phyloP scores from a whole-genome alignment of 2,888 invertebrate genomes.

The Melieria picta region DNA sequence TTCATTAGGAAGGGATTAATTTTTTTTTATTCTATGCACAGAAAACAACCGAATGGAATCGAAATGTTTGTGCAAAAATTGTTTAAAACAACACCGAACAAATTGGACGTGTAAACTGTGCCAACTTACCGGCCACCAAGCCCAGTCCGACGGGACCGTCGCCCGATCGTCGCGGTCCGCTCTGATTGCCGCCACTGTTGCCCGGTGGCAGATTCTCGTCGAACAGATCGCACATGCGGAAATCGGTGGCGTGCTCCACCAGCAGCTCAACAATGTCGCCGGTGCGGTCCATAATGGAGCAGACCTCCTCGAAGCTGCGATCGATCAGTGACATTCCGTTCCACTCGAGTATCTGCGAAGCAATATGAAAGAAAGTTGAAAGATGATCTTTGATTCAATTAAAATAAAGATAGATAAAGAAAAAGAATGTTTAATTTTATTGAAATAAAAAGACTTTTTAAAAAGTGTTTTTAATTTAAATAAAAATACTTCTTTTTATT shows the following conservation, averaged over 20 bases:
- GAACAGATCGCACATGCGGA: slow-evolving; percentile 75
- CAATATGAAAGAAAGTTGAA: too few relatives aligned
- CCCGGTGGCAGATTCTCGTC: slow-evolving; percentile 75
- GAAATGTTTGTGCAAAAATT: too few relatives aligned
- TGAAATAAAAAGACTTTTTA: too few relatives aligned
- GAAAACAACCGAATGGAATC: too few relatives aligned
- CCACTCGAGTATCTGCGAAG: slow-evolving; percentile 85
- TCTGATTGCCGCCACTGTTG: slow-evolving; percentile 60
- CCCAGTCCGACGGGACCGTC: slow-evolving; percentile 65
- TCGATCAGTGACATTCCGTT: slow-evolving; percentile 88
- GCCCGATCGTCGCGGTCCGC: slow-evolving; percentile 64
- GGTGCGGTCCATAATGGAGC: slow-evolving; percentile 87
- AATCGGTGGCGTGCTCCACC: slow-evolving; percentile 84
- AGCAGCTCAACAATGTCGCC: slow-evolving; percentile 87
- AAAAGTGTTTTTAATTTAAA: too few relatives aligned
- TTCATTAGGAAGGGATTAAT: too few relatives aligned
- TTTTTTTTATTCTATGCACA: too few relatives aligned
- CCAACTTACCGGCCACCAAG: slow-evolving; percentile 64
- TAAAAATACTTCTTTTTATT: too few relatives aligned
- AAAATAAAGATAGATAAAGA: not conserved
- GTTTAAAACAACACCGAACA: too few relatives aligned
- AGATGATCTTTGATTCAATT: too few relatives aligned
- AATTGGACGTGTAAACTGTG: not conserved
- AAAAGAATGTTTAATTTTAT: not conserved
- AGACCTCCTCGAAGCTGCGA: slow-evolving; percentile 93